A percentile compares a stretch with the other conserved stretches of the same genome.
These are phyloP conservation scores for Aricia artaxerxes DNA, from an alignment of 2,888 invertebrate genomes.

Conservation along the genomic window DNA sequence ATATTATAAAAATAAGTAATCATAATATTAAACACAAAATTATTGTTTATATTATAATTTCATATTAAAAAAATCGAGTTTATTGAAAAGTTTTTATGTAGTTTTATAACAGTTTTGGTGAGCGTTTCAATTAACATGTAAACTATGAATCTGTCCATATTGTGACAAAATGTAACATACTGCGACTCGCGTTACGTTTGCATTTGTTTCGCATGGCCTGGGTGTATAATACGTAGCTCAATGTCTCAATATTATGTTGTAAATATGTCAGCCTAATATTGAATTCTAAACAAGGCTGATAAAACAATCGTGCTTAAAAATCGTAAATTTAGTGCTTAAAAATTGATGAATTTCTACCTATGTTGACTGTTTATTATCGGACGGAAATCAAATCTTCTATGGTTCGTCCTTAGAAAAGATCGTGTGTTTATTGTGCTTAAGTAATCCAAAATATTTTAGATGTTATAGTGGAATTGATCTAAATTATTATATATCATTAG, in stretches of 20 bases:
- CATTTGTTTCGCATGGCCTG: neutral
- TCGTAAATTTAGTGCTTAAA: neutral
- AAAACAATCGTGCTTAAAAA: neutral
- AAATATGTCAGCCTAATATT: neutral
- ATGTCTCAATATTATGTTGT: neutral
- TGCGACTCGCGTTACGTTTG: slow-evolving; percentile 24
- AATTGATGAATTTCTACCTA: neutral
- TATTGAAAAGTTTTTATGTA: neutral
- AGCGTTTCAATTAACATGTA: slow-evolving; percentile 50
- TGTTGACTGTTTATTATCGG: neutral
- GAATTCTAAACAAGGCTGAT: neutral
- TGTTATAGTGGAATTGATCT: slow-evolving; percentile 29
- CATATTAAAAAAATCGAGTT: neutral
- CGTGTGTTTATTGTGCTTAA: neutral
- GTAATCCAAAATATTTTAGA: slow-evolving; percentile 8
- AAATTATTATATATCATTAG: neutral
- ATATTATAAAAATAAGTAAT: neutral
- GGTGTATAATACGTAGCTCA: neutral
- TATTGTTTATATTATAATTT: neutral
- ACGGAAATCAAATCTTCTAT: neutral
- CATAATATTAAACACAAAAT: neutral
- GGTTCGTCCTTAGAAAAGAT: neutral
- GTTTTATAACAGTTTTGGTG: slow-evolving; percentile 41
- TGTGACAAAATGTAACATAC: slow-evolving; percentile 75
- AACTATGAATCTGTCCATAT: slow-evolving; percentile 61